Conservation (phyloP, 2,797 vertebrate species). For the Syngnathus acus region DNA sequence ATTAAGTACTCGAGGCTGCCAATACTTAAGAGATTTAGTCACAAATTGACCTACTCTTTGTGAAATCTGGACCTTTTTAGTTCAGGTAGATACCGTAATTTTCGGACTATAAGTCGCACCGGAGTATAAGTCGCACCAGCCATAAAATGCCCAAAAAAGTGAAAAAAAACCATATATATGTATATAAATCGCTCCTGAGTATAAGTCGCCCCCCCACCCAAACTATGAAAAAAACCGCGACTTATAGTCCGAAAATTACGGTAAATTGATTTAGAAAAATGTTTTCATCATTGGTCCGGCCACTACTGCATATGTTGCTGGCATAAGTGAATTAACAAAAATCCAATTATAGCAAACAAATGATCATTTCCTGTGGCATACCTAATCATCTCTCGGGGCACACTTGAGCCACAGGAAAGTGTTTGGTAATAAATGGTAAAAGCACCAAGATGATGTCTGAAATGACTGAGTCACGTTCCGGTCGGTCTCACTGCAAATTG, state of each 20-base stretch:
- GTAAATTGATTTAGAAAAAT: background rate
- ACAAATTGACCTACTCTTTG: too few relatives aligned
- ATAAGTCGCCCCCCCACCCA: too few relatives aligned
- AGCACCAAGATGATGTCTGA: background rate
- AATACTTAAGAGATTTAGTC: too few relatives aligned
- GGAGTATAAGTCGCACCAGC: too few relatives aligned
- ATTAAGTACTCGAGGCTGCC: too few relatives aligned
- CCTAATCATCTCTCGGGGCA: background rate
- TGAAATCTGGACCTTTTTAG: background rate
- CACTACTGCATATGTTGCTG: background rate
- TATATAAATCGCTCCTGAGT: too few relatives aligned
- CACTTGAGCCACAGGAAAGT: background rate
- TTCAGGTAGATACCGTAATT: too few relatives aligned
- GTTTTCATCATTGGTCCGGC: background rate
- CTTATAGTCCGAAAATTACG: too few relatives aligned
- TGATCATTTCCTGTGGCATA: background rate
- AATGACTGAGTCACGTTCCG: constrained; percentile 8
- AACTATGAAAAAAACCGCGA: too few relatives aligned
- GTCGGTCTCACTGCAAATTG: constrained; percentile 10
- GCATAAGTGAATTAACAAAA: background rate
- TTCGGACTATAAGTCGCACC: too few relatives aligned
- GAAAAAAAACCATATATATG: too few relatives aligned
- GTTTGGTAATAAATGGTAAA: background rate
- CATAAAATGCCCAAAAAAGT: too few relatives aligned
- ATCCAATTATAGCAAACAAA: background rate